phyloP scores from a whole-genome alignment of 2,888 invertebrate genomes.

The Drosophila algonquin region DNA sequence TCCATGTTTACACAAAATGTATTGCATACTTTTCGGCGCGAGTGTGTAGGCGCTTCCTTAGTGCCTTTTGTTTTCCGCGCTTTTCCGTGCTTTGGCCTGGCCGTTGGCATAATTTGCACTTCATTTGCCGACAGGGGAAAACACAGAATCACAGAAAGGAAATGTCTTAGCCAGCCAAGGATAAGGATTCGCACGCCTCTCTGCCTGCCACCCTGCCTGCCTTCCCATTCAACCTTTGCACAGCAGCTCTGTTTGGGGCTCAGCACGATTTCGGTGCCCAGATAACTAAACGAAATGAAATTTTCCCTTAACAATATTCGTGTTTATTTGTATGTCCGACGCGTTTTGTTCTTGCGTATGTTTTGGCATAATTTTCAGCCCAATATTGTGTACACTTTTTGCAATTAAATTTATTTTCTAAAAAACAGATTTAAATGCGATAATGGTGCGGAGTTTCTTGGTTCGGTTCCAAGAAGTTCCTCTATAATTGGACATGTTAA shows the following conservation, averaged over 20 bases:
- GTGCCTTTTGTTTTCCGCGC: constrained; percentile 46
- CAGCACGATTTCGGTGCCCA: constrained; percentile 7
- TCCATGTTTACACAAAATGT: constrained; percentile 11
- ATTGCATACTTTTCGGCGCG: constrained; percentile 42
- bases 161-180: constrained; percentile 50
- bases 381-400: constrained; percentile 32
- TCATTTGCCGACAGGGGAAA: constrained; percentile 57
- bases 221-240: neutral
- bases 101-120: constrained; percentile 71
- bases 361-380: constrained; percentile 60
- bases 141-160: constrained; percentile 40
- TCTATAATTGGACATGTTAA: constrained; percentile 52
- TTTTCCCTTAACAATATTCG: constrained; percentile 23
- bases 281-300: constrained; percentile 36
- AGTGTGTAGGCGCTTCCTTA: constrained; percentile 5
- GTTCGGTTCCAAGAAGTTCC: constrained; percentile 5
- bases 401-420: constrained; percentile 37
- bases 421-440: constrained; percentile 5
- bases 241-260: neutral
- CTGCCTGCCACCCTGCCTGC: constrained; percentile 8
- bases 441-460: neutral
- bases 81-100: constrained; percentile 45
- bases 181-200: constrained; percentile 34
- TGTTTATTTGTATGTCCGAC: constrained; percentile 33
- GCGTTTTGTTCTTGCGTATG: constrained; percentile 53